Evolutionary conservation across 2,888 invertebrate genomes (phyloP).

Genomic region (Nephrotoma appendiculata): DNA sequence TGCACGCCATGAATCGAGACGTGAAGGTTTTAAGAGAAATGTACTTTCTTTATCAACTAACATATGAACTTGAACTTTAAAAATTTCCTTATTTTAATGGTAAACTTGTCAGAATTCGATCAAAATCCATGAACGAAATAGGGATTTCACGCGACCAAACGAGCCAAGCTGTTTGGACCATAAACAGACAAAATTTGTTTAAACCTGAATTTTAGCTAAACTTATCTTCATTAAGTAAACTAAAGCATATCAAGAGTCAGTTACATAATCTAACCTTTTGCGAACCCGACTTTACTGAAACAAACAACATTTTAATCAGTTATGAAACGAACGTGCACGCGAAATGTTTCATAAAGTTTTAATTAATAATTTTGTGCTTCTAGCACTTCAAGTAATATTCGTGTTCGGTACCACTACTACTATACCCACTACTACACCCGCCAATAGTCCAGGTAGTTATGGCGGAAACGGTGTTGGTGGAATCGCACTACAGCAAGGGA

Average conservation of each 20-base stretch:
- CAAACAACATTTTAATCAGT: background rate
- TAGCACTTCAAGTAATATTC: background rate
- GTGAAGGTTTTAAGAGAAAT: too few species aligned
- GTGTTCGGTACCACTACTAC: too few species aligned
- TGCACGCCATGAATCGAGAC: too few species aligned
- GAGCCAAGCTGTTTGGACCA: too few species aligned
- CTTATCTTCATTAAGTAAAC: background rate
- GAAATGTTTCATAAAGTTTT: background rate
- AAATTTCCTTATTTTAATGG: too few species aligned
- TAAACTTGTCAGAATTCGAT: too few species aligned
- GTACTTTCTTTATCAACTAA: too few species aligned
- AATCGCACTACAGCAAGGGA: background rate
- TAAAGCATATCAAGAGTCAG: background rate
- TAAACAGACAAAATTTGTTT: background rate
- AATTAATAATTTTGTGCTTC: background rate
- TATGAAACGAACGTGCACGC: background rate
- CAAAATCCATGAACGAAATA: too few species aligned
- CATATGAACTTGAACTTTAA: too few species aligned
- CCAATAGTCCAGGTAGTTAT: background rate
- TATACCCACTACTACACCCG: background rate
- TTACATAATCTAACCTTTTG: background rate
- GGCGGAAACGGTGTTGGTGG: background rate
- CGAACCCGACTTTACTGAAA: background rate
- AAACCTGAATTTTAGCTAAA: background rate
- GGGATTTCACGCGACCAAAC: too few species aligned